A percentile compares a stretch with the other conserved stretches of the same genome.
Conservation (phyloP, 2,113 vertebrate species). For the Macheiramphus alcinus region DNA sequence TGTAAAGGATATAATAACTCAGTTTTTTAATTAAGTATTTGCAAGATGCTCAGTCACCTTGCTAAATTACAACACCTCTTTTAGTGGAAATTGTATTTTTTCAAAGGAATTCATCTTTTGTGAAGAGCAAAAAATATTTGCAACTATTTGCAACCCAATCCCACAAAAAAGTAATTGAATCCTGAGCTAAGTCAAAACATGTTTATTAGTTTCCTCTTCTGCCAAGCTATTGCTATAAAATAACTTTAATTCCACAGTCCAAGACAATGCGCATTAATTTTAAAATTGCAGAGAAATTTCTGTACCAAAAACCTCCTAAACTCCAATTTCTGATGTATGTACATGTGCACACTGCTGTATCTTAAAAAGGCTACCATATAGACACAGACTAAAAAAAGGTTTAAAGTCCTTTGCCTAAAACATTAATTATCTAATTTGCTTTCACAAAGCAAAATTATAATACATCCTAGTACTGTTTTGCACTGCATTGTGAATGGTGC, state of each 20-base stretch:
- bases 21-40: not conserved
- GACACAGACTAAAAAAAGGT: not conserved
- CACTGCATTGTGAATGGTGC: not conserved
- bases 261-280: not conserved
- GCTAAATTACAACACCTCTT: not conserved
- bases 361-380: not conserved
- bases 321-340: not conserved
- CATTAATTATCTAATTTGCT: not conserved
- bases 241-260: not conserved
- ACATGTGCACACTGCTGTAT: not conserved
- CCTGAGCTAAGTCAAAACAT: not conserved
- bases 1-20: not conserved
- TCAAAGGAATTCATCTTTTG: not conserved
- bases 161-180: not conserved
- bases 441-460: not conserved
- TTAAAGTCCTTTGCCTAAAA: not conserved
- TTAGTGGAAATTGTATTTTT: not conserved
- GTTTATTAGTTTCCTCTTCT: not conserved
- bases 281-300: not conserved
- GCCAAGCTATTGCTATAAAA: not conserved
- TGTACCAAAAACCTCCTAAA: not conserved
- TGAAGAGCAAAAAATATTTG: not conserved
- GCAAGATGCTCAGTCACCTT: not conserved
- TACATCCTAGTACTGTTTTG: not conserved
- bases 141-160: not conserved